Base-by-base conservation (phyloP, 2,888 invertebrate species). In the Agrochola circellaris region DNA sequence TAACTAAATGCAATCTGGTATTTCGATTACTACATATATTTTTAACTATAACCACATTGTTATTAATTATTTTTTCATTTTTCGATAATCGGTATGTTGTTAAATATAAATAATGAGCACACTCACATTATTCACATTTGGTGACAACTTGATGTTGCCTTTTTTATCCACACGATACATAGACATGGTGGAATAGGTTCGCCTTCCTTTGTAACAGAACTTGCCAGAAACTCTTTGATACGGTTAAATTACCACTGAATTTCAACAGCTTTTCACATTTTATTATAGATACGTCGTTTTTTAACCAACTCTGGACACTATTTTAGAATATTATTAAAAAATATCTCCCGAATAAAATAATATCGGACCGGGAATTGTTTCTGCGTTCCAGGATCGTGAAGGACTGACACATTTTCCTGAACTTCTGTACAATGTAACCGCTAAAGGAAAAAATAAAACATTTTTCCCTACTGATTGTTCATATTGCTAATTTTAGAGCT, bases 151-250 rank as follows among this genome's bases (percentile, higher is more conserved):
- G 48, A 26, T 58, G 38, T 67, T 75, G 76, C 42, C 56, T 64
- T 82, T 79, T 61, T 74, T 65, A 48, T 81, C 82, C 26, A 82
- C 34, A 17, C 61, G 67, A 64, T 82, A 79, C 15, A 9, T 65
- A 17, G 81, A 65, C 78, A 79, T 80, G 45, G 34, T 68, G 38
- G 56, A 45, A 38, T 20, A 26, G 15, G 15, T 5, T 1, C 15
- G 1, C 7, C n/a, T 26, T 34, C 17, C 11, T 34, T 38, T 30
- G 0, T 30, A 17, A 23, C 34, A 6, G 0, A 56, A 26, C 4
- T 45, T 67, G 5, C 15, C n/a, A 48, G 13, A 48, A 23, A 23
- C 8, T 64, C 34, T 76, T 23, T 6, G 17, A 13, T 54, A 54
- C 6, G 7, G 4, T 51, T 13, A 42, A 75, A 23, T 26, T 65